Evolutionary conservation across 30 jellyfish, hydroid and myxozoan genomes (phyloP).

Genomic region (Mastigias papua): DNA sequence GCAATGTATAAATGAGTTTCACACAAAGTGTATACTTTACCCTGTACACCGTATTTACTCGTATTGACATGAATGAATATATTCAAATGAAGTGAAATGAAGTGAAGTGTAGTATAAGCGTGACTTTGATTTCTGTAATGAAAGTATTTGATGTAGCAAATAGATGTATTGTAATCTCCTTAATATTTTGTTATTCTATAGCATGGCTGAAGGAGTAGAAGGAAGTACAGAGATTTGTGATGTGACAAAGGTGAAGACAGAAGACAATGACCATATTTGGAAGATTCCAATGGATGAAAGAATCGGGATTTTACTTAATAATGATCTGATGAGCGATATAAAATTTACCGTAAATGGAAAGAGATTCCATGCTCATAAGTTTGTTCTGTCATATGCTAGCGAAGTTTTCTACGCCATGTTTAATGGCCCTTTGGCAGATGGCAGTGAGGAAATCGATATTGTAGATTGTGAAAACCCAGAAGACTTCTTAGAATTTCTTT

Average conservation of each 20-base stretch:
- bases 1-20: no score
- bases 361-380: conserved; percentile 9
- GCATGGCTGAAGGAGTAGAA: neutral
- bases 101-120: neutral
- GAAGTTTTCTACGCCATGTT: conserved; percentile 25
- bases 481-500: neutral
- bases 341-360: neutral
- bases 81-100: no score
- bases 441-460: neutral
- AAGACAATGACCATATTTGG: neutral
- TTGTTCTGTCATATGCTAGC: conserved; percentile 20
- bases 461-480: conserved; percentile 1
- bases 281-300: neutral
- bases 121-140: neutral
- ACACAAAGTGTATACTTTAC: no score
- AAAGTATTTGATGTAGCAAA: neutral
- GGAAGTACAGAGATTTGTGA: neutral
- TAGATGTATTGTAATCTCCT: neutral
- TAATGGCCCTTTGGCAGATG: conserved; percentile 31
- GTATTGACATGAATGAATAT: no score
- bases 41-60: no score
- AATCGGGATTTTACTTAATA: neutral
- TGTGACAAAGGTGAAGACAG: neutral
- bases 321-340: conserved; percentile 1
- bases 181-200: no score